Conservation (phyloP, 2,113 vertebrate species). For the Abramis brama region DNA sequence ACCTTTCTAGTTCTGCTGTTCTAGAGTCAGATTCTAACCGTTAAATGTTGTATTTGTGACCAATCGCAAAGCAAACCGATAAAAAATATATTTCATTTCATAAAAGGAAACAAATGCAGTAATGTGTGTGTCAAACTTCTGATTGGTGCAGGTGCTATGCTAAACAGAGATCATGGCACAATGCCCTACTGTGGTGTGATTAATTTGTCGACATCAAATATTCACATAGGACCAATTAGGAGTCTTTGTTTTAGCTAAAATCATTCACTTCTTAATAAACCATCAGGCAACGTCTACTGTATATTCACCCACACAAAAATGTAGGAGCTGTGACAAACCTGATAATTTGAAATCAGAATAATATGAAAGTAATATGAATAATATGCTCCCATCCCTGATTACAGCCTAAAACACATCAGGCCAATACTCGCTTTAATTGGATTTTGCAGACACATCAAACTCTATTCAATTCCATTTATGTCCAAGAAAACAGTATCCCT, state of each 20-base stretch:
- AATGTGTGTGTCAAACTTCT: too few relatives aligned
- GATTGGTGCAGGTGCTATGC: too few relatives aligned
- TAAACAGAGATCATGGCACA: neutral
- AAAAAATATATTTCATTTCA: too few relatives aligned
- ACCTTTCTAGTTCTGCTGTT: neutral
- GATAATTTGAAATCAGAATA: conserved; percentile 38
- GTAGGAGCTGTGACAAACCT: conserved; percentile 25
- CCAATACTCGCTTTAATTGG: conserved; percentile 42
- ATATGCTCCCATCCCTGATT: neutral
- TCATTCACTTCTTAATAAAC: neutral
- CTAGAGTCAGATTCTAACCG: neutral
- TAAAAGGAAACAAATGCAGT: too few relatives aligned
- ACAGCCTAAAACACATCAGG: conserved; percentile 37
- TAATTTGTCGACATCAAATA: neutral
- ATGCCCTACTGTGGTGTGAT: neutral
- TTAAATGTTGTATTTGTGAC: neutral
- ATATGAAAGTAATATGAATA: conserved; percentile 29
- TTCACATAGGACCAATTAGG: neutral
- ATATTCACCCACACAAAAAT: conserved; percentile 23
- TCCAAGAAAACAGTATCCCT: conserved; percentile 38
- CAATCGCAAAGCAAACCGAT: too few relatives aligned
- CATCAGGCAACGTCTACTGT: neutral
- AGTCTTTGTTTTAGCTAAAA: conserved; percentile 1
- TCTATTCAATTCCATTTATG: conserved; percentile 43
- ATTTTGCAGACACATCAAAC: conserved; percentile 41